A percentile compares a stretch with the other conserved stretches of the same genome.
Conservation (phyloP, 1,140 invertebrate species). For the Phortica variegata region DNA sequence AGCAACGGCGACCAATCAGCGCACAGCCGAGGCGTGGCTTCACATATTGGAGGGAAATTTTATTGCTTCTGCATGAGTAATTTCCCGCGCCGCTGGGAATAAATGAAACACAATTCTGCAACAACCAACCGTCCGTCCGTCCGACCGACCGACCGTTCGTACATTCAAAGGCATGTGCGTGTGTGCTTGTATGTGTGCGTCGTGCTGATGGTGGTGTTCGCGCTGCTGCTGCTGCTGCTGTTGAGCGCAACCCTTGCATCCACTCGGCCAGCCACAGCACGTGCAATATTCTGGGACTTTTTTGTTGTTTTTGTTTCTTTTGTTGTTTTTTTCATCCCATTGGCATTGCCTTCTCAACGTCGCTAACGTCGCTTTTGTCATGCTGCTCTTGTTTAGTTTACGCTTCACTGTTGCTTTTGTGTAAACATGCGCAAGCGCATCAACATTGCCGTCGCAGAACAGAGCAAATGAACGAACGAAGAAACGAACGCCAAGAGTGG, state of each 20-base stretch:
- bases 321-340: too few species aligned
- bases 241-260: slow-evolving; percentile 18
- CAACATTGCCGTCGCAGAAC: slow-evolving; percentile 3
- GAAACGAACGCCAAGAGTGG: too few species aligned
- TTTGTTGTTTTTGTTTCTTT: slow-evolving; percentile 14
- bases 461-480: too few species aligned
- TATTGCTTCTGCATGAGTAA: slow-evolving; percentile 29
- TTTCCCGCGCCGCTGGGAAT: slow-evolving; percentile 23
- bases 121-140: too few species aligned
- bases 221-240: slow-evolving; percentile 10
- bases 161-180: too few species aligned
- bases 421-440: slow-evolving; percentile 47
- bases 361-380: too few species aligned
- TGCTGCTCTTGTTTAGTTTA: not conserved
- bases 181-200: too few species aligned
- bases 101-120: slow-evolving; percentile 14
- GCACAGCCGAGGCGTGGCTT: slow-evolving; percentile 42
- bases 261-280: too few species aligned
- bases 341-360: too few species aligned
- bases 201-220: slow-evolving; percentile 8
- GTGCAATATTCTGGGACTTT: slow-evolving; percentile 17
- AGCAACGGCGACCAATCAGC: slow-evolving; percentile 33
- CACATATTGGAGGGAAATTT: slow-evolving; percentile 28
- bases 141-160: too few species aligned
- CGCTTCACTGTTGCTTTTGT: slow-evolving; percentile 36